A percentile compares a stretch with the other conserved stretches of the same genome.
Conservation (phyloP, 1,140 invertebrate species). For the Phymastichus coffea region DNA sequence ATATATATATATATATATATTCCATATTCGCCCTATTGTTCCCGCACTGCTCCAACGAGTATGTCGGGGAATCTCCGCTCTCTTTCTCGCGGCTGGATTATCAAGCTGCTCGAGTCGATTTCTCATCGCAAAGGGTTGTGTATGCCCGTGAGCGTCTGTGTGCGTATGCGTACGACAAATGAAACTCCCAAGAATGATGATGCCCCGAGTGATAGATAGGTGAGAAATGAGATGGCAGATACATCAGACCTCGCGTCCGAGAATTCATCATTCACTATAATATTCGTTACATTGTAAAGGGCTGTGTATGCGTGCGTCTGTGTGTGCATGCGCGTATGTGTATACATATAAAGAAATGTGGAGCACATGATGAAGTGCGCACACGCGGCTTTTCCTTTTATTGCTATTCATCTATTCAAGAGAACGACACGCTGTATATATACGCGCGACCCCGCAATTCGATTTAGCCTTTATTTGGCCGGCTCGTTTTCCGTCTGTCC, state of each 20-base stretch:
- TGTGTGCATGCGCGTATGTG: background rate
- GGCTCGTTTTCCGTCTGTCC: conserved; percentile 7
- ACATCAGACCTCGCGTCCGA: conserved; percentile 5
- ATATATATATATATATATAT: too few relatives aligned
- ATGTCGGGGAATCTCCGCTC: conserved; percentile 12
- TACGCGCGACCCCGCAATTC: background rate
- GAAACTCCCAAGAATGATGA: conserved; percentile 12
- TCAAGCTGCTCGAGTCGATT: conserved; percentile 28
- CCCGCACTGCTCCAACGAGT: conserved; percentile 31
- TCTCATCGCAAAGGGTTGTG: conserved; percentile 32
- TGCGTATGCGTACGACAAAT: conserved; percentile 2
- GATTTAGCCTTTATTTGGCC: conserved; percentile 15
- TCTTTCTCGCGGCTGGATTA: conserved; percentile 27
- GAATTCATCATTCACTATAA: conserved; percentile 26
- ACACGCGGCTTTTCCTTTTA: conserved; percentile 15
- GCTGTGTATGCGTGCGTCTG: conserved; percentile 12
- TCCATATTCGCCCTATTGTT: conserved; percentile 27
- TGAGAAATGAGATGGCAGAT: conserved; percentile 36
- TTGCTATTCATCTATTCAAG: conserved; percentile 13
- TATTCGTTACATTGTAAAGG: too few relatives aligned
- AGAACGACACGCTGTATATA: background rate
- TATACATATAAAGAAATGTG: too few relatives aligned
- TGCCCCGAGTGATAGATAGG: conserved; percentile 19
- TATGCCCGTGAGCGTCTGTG: background rate
- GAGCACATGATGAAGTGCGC: conserved; percentile 16